Percentiles rank a stretch among this genome's conserved stretches.
phyloP scores from a whole-genome alignment of 2,888 invertebrate species.

The Cheilosia vernalis region DNA sequence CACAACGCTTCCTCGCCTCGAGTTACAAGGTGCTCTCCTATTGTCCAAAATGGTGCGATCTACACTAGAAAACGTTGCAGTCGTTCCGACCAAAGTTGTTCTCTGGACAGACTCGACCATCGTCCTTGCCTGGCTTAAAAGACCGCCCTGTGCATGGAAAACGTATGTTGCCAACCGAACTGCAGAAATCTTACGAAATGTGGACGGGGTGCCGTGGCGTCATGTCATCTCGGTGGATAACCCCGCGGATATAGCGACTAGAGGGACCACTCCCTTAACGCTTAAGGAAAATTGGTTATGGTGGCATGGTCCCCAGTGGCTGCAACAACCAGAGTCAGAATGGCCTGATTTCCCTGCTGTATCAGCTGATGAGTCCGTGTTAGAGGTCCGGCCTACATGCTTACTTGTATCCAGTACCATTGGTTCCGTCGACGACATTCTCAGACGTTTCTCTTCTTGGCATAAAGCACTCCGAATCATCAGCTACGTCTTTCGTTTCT shows the following conservation, averaged over 20 bases:
- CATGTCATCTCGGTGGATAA: constrained; percentile 54
- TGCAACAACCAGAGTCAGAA: constrained; percentile 8
- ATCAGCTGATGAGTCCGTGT: background rate
- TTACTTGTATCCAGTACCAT: background rate
- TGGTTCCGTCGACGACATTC: background rate
- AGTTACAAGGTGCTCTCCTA: constrained; percentile 41
- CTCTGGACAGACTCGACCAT: constrained; percentile 35
- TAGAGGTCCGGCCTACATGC: background rate
- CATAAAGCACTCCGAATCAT: background rate
- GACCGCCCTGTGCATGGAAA: constrained; percentile 41
- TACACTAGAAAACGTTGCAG: background rate
- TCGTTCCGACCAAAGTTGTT: background rate
- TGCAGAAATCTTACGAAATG: background rate
- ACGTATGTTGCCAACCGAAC: constrained; percentile 56
- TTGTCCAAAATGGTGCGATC: constrained; percentile 41
- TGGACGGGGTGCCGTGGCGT: constrained; percentile 37
- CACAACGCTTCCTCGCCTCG: constrained; percentile 17
- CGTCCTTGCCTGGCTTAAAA: constrained; percentile 30
- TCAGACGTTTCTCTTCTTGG: background rate
- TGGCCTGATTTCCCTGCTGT: constrained; percentile 26
- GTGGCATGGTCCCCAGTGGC: constrained; percentile 56
- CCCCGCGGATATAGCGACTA: constrained; percentile 50
- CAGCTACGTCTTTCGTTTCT: background rate
- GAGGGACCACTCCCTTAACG: constrained; percentile 28
- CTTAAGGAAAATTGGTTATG: constrained; percentile 23